A percentile compares a stretch with the other conserved stretches of the same genome.
Conservation (phyloP, 2,797 vertebrate genomes). For the Syndactyla subalaris region DNA sequence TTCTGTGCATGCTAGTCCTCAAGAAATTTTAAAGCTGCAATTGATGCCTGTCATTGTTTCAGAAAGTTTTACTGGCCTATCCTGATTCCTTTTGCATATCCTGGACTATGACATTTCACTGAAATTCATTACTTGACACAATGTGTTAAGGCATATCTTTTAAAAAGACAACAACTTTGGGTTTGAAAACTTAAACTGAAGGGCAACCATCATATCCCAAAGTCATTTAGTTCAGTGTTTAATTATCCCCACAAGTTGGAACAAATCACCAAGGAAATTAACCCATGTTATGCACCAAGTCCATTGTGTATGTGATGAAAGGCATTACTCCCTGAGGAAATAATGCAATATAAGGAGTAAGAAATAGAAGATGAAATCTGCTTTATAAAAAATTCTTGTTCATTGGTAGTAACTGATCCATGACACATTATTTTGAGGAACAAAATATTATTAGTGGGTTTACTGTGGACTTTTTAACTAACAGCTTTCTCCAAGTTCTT, state of each 20-base stretch:
- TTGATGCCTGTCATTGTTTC: neutral
- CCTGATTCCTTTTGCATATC: neutral
- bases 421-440: neutral
- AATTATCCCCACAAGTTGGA: constrained; percentile 23
- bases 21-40: neutral
- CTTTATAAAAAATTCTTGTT: neutral
- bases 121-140: neutral
- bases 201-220: neutral
- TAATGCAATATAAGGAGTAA: neutral
- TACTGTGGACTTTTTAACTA: neutral
- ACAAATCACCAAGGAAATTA: constrained; percentile 36
- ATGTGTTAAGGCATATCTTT: neutral
- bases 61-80: neutral
- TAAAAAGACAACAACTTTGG: neutral
- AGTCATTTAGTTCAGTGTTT: constrained; percentile 12
- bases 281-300: neutral
- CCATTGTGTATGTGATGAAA: constrained; percentile 14
- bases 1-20: neutral
- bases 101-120: neutral
- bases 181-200: constrained; percentile 5
- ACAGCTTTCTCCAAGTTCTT: neutral
- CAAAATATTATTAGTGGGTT: neutral
- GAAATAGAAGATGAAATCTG: neutral
- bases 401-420: neutral
- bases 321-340: neutral